Base-by-base conservation (phyloP, 2,888 invertebrate genomes). In the Drosophila cracens region DNA sequence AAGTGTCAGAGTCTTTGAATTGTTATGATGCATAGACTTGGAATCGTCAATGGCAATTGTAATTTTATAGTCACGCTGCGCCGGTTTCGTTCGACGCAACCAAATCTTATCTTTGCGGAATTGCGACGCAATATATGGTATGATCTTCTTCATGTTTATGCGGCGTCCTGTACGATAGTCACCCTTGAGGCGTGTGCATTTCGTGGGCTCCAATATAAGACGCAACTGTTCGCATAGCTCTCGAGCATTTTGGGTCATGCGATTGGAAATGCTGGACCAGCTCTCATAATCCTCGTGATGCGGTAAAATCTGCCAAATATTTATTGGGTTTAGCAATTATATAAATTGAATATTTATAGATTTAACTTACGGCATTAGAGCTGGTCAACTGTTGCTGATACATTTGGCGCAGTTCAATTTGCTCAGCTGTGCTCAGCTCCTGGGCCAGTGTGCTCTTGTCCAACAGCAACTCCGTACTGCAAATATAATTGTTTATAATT, bases 71-170 rank as follows among this genome's bases (percentile, higher is more conserved):
- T 99, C 97, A 56, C 99, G 94, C 91, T 98, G 98, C 1, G 98
- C 98, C 0, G 99, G 98, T 92, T 98, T 98, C 0, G 98, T 99
- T 63, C 99, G 94, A 18, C 99, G 94, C 89, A 99, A 92, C 99
- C 99, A 99, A 90, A 99, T 99, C 93, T 99, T 99, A 92, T 99
- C 99, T 93, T 99, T 99, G 52, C 99, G 95, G 94, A 99, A 99
- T 93, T 99, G 97, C 73, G 99, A 99, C 25, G 99, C 99, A 81
- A 99, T 98, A 94, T 99, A 99, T 0, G 99, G 98, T 91, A 99
- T 99, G 63, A 99, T 97, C 83, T 93, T 98, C 53, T 99, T 95
- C 99, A 99, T 99, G 93, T 99, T 99, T 60, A 99, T 97, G 10
- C 99, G 95, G 73, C 98, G 97, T 0, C 99, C 99, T 0, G 98